phyloP scores from a whole-genome alignment of 2,797 vertebrate species.

The Rhinatrema bivittatum region DNA sequence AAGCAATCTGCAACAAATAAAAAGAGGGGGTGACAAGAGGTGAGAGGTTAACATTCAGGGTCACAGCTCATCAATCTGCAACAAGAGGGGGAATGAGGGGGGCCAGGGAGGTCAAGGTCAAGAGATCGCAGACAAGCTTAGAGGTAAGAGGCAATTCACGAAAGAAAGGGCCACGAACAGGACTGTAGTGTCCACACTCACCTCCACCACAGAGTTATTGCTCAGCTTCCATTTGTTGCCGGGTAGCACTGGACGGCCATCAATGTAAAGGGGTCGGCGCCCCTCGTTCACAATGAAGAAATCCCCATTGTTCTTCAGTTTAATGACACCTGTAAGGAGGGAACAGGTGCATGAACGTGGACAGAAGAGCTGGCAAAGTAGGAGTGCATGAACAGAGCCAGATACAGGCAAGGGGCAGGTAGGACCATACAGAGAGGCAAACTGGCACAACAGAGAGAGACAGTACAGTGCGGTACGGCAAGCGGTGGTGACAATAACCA shows the following conservation, averaged over 20 bases:
- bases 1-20: slow-evolving; percentile 71
- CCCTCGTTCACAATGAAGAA: slow-evolving; percentile 95
- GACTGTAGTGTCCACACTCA: no score
- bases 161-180: no score
- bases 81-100: neutral
- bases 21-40: neutral
- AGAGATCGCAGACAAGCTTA: neutral
- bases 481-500: no score
- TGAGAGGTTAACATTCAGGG: no score
- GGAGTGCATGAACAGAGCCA: neutral
- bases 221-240: slow-evolving; percentile 94
- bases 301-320: slow-evolving; percentile 91
- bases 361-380: no score
- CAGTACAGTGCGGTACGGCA: no score
- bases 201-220: slow-evolving; percentile 94
- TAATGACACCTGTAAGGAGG: slow-evolving; percentile 73
- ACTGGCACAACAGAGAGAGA: no score
- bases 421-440: no score
- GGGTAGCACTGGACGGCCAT: slow-evolving; percentile 84
- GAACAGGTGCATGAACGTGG: fast-evolving
- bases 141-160: no score
- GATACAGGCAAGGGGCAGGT: no score
- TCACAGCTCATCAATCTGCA: no score
- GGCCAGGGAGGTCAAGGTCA: slow-evolving; percentile 27
- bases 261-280: slow-evolving; percentile 85